Evolutionary conservation across 2,797 vertebrate genomes (phyloP).

Genomic region (Parauchenoglanis ngamensis): DNA sequence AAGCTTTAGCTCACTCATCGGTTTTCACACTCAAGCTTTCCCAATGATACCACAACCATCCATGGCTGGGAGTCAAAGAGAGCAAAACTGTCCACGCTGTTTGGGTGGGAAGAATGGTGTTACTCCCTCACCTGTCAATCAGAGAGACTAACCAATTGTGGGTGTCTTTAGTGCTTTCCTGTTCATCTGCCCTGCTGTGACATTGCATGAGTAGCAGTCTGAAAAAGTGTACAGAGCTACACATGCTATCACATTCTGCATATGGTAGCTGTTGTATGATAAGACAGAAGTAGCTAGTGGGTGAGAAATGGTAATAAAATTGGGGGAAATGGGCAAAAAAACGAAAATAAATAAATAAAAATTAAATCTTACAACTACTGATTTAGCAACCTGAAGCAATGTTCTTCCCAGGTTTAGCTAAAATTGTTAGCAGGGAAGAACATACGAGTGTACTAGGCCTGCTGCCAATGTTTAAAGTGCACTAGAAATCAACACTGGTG

Average conservation of each 20-base stretch:
- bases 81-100: not conserved
- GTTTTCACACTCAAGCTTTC: not conserved
- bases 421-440: too few species aligned
- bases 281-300: not conserved
- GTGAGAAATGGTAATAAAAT: not conserved
- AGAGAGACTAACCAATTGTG: not conserved
- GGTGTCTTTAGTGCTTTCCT: not conserved
- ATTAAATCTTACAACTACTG: not conserved
- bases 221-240: not conserved
- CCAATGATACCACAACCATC: not conserved
- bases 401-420: too few species aligned
- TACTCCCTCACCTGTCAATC: not conserved
- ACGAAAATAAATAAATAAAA: not conserved
- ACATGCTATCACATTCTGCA: not conserved
- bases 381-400: too few species aligned
- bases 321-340: not conserved
- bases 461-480: not conserved
- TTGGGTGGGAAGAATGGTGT: not conserved
- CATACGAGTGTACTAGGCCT: not conserved
- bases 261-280: not conserved
- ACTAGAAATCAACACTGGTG: not conserved
- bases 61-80: not conserved
- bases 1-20: not conserved
- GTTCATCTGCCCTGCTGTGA: not conserved
- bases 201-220: not conserved